Conservation (phyloP, 2,888 invertebrate genomes). For the Drosophila kambysellisi region DNA sequence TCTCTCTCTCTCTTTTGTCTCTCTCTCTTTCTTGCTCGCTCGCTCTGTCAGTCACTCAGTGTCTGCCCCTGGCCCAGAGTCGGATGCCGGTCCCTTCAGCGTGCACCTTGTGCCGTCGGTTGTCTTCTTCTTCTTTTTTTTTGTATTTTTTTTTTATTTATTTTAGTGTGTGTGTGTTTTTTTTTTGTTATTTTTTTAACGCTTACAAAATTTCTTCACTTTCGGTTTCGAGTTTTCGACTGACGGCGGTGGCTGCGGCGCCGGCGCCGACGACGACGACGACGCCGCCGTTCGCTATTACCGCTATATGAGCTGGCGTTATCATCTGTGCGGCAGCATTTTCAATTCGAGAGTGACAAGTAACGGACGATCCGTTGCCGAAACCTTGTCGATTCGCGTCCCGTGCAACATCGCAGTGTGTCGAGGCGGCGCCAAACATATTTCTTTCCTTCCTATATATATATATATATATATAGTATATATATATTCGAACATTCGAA, state of each 20-base stretch:
- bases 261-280: constrained; percentile 42
- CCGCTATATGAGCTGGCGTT: constrained; percentile 83
- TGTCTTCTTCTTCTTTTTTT: constrained; percentile 21
- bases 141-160: constrained; percentile 16
- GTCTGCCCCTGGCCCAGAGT: background rate
- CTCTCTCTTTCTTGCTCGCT: background rate
- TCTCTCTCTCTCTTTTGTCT: background rate
- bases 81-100: constrained; percentile 38
- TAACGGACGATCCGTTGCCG: constrained; percentile 71
- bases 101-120: constrained; percentile 20
- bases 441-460: background rate
- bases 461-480: background rate
- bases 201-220: constrained; percentile 72
- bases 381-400: constrained; percentile 14
- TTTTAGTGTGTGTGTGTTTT: constrained; percentile 9
- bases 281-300: constrained; percentile 51
- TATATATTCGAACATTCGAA: background rate
- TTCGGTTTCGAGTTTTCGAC: constrained; percentile 63
- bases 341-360: constrained; percentile 84
- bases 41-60: background rate
- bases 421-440: background rate
- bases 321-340: constrained; percentile 83
- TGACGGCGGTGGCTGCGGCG: constrained; percentile 15
- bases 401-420: constrained; percentile 8
- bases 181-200: constrained; percentile 16